Evolutionary conservation across 2,797 vertebrate genomes (phyloP).

Genomic region (Scarus forsteni): DNA sequence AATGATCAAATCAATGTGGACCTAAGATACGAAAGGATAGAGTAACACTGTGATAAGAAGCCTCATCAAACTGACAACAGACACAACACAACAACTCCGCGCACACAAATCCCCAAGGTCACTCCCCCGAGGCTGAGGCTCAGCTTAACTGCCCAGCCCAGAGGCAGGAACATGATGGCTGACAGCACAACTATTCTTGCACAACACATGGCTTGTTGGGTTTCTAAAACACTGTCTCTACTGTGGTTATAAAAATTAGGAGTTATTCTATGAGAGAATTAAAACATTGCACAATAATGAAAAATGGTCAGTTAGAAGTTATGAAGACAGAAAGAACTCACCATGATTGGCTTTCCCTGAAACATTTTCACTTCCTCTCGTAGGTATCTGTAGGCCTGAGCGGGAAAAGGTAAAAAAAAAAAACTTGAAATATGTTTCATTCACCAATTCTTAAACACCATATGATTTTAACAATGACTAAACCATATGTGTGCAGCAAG

Average conservation of each 20-base stretch:
- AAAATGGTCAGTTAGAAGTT: neutral
- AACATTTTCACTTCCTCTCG: slow-evolving; percentile 99
- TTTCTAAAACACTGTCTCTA: slow-evolving; percentile 1
- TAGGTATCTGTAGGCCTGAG: slow-evolving; percentile 95
- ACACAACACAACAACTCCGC: slow-evolving; percentile 11
- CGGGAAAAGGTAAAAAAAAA: slow-evolving; percentile 4
- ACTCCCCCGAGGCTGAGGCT: slow-evolving; percentile 16
- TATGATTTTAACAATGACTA: too few relatives aligned
- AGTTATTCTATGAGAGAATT: neutral
- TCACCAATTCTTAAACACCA: too few relatives aligned
- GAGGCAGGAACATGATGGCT: slow-evolving; percentile 10
- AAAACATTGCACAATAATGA: neutral
- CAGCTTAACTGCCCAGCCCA: slow-evolving; percentile 4
- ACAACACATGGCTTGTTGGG: slow-evolving; percentile 4
- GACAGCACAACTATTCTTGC: slow-evolving; percentile 21
- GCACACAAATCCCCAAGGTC: slow-evolving; percentile 50
- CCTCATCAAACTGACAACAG: too few relatives aligned
- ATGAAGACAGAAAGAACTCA: slow-evolving; percentile 73
- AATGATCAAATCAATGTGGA: slow-evolving; percentile 20
- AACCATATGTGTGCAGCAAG: too few relatives aligned
- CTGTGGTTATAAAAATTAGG: neutral
- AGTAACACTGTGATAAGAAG: slow-evolving; percentile 37
- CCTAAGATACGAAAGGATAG: slow-evolving; percentile 35
- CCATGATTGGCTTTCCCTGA: slow-evolving; percentile 99
- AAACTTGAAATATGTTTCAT: too few relatives aligned